Conservation (phyloP, 2,113 vertebrate genomes). For the Piaya cayana region DNA sequence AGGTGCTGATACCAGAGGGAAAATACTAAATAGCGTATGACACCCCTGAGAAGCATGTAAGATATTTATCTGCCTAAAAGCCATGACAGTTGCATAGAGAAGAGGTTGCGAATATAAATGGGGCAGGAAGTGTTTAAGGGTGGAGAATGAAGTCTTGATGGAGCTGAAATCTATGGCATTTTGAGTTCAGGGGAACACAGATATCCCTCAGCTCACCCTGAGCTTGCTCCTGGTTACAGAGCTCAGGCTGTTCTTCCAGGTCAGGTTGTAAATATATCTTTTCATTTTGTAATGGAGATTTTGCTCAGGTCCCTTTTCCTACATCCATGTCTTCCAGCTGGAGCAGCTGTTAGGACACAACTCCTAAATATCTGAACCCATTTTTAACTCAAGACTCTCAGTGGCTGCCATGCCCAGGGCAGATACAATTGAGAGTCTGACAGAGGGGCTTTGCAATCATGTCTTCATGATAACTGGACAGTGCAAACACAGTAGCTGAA, state of each 20-base stretch:
- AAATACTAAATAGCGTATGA: conserved; percentile 48
- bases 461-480: not conserved
- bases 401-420: not conserved
- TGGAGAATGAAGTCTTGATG: not conserved
- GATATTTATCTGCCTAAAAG: conserved; percentile 63
- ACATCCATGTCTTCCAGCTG: not conserved
- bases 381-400: not conserved
- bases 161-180: not conserved
- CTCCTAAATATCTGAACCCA: not conserved
- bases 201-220: not conserved
- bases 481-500: not conserved
- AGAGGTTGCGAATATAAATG: conserved; percentile 43
- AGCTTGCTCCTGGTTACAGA: not conserved
- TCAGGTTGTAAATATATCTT: not conserved
- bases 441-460: not conserved
- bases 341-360: not conserved
- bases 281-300: not conserved
- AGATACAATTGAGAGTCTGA: not conserved
- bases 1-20: conserved; percentile 53
- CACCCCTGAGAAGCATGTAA: conserved; percentile 52
- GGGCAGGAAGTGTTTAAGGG: not conserved
- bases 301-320: not conserved
- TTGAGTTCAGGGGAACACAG: not conserved
- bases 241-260: not conserved
- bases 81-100: conserved; percentile 25